Evolutionary conservation across 92 coral and sea anemone species (phyloP).

Genomic region (Zoanthus sociatus): DNA sequence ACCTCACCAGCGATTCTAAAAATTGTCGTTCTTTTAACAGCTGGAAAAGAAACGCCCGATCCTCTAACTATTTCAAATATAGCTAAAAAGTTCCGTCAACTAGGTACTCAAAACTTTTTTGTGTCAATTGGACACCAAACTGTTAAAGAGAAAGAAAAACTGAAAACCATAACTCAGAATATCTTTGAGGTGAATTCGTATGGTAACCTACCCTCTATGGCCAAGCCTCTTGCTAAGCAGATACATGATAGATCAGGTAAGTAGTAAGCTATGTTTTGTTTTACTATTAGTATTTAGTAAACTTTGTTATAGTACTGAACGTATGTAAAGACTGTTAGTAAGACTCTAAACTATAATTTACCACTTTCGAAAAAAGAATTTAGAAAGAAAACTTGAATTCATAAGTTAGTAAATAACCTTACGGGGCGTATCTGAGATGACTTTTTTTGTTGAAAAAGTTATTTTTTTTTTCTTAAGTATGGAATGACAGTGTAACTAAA

Average conservation of each 20-base stretch:
- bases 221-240: constrained; percentile 46
- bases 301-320: too few species aligned
- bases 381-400: too few species aligned
- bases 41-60: constrained; percentile 34
- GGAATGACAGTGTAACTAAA: too few species aligned
- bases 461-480: too few species aligned
- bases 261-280: not conserved
- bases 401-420: too few species aligned
- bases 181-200: constrained; percentile 44
- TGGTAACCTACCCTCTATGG: constrained; percentile 26
- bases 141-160: constrained; percentile 29
- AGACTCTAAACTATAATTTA: too few species aligned
- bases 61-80: constrained; percentile 34
- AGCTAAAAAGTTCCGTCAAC: constrained; percentile 34
- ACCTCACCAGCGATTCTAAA: constrained; percentile 31
- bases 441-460: too few species aligned
- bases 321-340: too few species aligned
- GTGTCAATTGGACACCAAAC: constrained; percentile 41
- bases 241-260: constrained; percentile 43
- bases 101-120: constrained; percentile 42
- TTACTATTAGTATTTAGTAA: too few species aligned
- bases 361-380: too few species aligned
- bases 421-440: too few species aligned
- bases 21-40: constrained; percentile 40
- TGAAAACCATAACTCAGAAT: constrained; percentile 29